phyloP scores from a whole-genome alignment of 1,140 invertebrate genomes.

The Tachypleus tridentatus region DNA sequence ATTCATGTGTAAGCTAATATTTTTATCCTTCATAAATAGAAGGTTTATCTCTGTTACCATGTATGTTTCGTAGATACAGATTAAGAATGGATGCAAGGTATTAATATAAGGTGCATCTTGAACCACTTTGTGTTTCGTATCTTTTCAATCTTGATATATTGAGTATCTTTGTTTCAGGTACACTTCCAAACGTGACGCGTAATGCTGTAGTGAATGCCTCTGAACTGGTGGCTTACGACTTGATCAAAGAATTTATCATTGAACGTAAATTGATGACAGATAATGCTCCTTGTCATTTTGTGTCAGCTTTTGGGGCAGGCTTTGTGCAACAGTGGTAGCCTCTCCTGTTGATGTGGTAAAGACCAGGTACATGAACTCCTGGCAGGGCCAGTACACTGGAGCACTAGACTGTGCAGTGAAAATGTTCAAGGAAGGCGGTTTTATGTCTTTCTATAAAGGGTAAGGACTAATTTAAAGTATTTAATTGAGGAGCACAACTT shows the following conservation, averaged over 20 bases:
- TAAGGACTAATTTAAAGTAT: slow-evolving; percentile 23
- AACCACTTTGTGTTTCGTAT: too few species aligned
- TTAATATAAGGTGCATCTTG: too few species aligned
- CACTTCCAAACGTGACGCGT: slow-evolving; percentile 49
- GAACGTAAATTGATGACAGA: slow-evolving; percentile 43
- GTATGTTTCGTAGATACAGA: too few species aligned
- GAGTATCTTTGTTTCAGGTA: slow-evolving; percentile 35
- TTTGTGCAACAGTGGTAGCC: slow-evolving; percentile 51
- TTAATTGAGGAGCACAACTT: too few species aligned
- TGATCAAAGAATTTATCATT: slow-evolving; percentile 51
- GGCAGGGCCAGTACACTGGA: slow-evolving; percentile 46
- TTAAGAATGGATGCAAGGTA: too few species aligned
- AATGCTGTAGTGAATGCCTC: slow-evolving; percentile 58
- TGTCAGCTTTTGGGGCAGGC: slow-evolving; percentile 48
- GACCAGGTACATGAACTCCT: slow-evolving; percentile 56
- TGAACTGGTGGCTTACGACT: slow-evolving; percentile 59
- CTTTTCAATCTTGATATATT: too few species aligned
- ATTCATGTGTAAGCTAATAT: too few species aligned
- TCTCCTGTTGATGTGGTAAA: slow-evolving; percentile 57
- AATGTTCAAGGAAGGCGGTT: slow-evolving; percentile 48
- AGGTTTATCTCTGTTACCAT: too few species aligned
- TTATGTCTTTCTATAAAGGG: slow-evolving; percentile 50
- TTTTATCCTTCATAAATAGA: too few species aligned
- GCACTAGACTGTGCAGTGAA: slow-evolving; percentile 47
- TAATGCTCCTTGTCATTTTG: slow-evolving; percentile 52